These are phyloP conservation scores for Drosophila santomea DNA, from an alignment of 1,140 invertebrate species.

Conservation along the genomic window DNA sequence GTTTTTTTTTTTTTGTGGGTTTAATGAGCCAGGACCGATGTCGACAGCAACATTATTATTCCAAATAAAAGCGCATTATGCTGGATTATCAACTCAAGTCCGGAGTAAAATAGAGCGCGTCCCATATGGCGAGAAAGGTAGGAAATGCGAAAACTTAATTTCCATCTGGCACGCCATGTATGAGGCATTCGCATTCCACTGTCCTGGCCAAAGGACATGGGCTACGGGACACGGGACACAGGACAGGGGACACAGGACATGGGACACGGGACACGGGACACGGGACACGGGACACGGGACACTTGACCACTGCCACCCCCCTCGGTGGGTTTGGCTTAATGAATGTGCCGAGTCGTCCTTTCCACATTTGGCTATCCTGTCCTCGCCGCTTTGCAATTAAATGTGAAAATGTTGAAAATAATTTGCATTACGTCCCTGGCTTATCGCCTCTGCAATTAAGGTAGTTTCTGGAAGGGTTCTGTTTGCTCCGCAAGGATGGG, in stretches of 20 bases:
- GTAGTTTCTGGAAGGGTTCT: constrained; percentile 67
- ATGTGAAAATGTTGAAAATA: constrained; percentile 84
- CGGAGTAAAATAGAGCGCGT: constrained; percentile 4
- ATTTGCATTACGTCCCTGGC: constrained; percentile 81
- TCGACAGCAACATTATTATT: constrained; percentile 84
- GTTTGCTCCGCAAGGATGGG: constrained; percentile 16
- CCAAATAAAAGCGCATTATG: constrained; percentile 84
- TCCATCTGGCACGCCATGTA: constrained; percentile 75
- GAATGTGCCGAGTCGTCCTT: constrained; percentile 63
- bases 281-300: constrained; percentile 29
- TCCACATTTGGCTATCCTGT: constrained; percentile 23
- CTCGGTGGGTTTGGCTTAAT: constrained; percentile 57
- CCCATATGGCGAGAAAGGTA: constrained; percentile 61
- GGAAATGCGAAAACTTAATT: constrained; percentile 82
- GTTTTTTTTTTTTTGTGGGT: constrained; percentile 32
- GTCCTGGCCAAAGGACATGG: constrained; percentile 19
- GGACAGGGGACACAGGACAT: constrained; percentile 26
- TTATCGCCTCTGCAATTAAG: constrained; percentile 84
- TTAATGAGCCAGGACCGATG: constrained; percentile 79
- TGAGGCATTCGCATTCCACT: constrained; percentile 45
- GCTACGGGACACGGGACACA: background rate
- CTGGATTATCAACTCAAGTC: constrained; percentile 78
- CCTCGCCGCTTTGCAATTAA: constrained; percentile 72
- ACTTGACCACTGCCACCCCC: constrained; percentile 38
- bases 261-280: constrained; percentile 39